Base-by-base conservation (phyloP, 1,140 invertebrate genomes). In the Wasmannia auropunctata region DNA sequence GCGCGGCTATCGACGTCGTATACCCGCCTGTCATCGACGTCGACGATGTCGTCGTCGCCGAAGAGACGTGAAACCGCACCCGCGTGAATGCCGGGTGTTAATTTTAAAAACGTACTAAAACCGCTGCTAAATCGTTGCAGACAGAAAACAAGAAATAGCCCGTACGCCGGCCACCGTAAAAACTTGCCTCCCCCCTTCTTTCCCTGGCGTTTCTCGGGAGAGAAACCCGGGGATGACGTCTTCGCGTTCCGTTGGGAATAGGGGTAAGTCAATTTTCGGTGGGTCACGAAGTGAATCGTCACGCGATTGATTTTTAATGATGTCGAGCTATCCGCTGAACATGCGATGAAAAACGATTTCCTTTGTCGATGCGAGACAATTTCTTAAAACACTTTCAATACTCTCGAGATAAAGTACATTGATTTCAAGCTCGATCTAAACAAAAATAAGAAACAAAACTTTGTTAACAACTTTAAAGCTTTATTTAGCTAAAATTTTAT, bases 101-200 rank as follows among this genome's bases (percentile, higher is more conserved):
- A 77, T 88, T 84, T 79, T 75, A 84, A 84, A 88, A 88, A 86
- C 56, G 22, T 28, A 40, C n/a, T 83, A 77, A 88, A 86, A 77
- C 19, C 49, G 51, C 22, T 19, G 7, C 16, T 25, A 49, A 74
- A 85, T 75, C 14, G 74, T 22, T 6, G 37, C 84, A 77, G 84
- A 83, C 56, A 43, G 77, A 84, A 72, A 86, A 89, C 14, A 49
- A 77, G 79, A 86, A 86, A 86, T 86, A n/a, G 3, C 14, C 11
- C 8, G 2, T 11, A 11, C 14, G 28, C 19, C 16, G 37, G 19
- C 25, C 22, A 11, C 56, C 46, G n/a, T 87, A 85, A 88, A 86
- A 80, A 40, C 19, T 65, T n/a, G n/a, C n/a, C n/a, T 14, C 25
- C 46, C 8, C 31, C 19, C 31, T 37, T 14, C 25, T 34, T 5